Base-by-base conservation (phyloP, 1,140 invertebrate genomes). In the Cydia splendana region DNA sequence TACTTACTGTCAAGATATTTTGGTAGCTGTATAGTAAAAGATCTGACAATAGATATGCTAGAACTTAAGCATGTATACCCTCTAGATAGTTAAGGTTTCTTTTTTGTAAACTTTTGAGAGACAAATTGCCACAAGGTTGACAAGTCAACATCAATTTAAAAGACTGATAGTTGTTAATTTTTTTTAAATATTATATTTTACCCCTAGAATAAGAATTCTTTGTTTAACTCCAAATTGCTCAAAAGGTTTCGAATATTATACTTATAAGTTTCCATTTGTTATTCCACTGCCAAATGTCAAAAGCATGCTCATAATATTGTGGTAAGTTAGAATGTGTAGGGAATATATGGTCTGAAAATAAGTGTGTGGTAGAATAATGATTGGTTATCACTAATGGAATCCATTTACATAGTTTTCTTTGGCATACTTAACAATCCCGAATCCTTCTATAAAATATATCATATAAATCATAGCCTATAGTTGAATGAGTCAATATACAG, bases 101-200 rank as follows among this genome's bases (percentile, higher is more conserved):
- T 82, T 85, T 90, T 92, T 93, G 90, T 93, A 93, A 93, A 92
- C 90, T 93, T 93, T 93, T 93, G 91, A 92, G 90, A 91, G 80
- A 86, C 80, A 87, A 88, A 87, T 89, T 91, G 88, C 88, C 87
- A 91, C 86, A 88, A 90, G 91, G 89, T 92, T 93, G 90, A 91
- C 90, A 90, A 92, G 34, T 91, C 90, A 91, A 93, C 91, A 93
- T 94, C 93, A 93, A 94, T 94, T 92, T 92, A 92, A 90, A 94
- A 94, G 93, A 94, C 93, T 94, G 93, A 94, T 94, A 94, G 93
- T 91, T 93, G 91, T 87, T 93, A 94, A 94, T 90, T 88, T 86
- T 90, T 92, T 93, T 91, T 93, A 93, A 38, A 93, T 93, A 91
- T 93, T 91, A 91, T 91, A 87, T 93, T 93, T 93, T 93, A 92